A percentile compares a stretch with the other conserved stretches of the same genome.
phyloP scores from a whole-genome alignment of 1,140 invertebrate genomes.

The Hormaphis cornu region DNA sequence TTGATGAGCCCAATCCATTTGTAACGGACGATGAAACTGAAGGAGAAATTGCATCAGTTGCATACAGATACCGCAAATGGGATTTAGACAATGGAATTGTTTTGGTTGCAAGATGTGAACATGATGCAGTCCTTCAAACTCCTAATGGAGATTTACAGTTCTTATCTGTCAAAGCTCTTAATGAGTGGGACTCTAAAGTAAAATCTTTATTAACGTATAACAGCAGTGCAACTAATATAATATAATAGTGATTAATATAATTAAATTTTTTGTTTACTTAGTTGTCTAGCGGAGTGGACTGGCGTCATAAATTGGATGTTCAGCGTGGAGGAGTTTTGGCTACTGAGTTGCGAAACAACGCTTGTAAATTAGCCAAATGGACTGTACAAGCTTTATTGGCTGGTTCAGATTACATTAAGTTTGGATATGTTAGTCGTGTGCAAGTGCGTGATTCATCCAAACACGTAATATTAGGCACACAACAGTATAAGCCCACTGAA shows the following conservation, averaged over 20 bases:
- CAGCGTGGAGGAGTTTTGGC: conserved; percentile 96
- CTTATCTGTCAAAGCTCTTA: conserved; percentile 93
- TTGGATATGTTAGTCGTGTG: conserved; percentile 93
- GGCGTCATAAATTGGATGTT: conserved; percentile 93
- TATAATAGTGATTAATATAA: not conserved
- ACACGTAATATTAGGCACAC: conserved; percentile 95
- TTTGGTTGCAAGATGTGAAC: conserved; percentile 87
- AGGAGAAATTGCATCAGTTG: conserved; percentile 83
- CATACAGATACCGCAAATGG: conserved; percentile 95
- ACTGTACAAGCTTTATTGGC: conserved; percentile 93
- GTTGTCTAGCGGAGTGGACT: conserved; percentile 69
- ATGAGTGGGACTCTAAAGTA: conserved; percentile 96
- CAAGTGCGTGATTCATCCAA: conserved; percentile 89
- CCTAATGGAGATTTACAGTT: conserved; percentile 88
- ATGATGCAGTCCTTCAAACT: conserved; percentile 87
- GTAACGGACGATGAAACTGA: conserved; percentile 81
- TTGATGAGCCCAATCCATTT: conserved; percentile 89
- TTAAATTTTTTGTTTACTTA: not conserved
- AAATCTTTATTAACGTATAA: not conserved
- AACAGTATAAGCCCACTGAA: conserved; percentile 96
- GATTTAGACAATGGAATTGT: conserved; percentile 88
- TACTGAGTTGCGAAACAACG: conserved; percentile 96
- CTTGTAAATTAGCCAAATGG: conserved; percentile 98
- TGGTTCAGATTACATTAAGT: conserved; percentile 95
- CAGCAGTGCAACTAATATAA: not conserved